phyloP scores from a whole-genome alignment of 2,888 invertebrate species.

The Lysandra bellargus region DNA sequence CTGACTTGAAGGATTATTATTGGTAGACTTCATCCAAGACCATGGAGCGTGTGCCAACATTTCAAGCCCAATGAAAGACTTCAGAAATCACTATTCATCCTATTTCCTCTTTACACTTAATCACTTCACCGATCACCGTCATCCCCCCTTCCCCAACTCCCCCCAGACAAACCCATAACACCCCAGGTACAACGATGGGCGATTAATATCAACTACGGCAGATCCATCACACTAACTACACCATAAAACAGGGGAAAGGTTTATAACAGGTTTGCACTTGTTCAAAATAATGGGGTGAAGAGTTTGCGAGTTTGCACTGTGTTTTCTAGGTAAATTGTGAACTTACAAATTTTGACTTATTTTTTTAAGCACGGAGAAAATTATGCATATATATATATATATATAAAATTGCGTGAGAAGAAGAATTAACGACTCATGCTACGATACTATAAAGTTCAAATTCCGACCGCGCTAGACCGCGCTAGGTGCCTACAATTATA shows the following conservation, averaged over 20 bases:
- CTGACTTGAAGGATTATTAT: no score
- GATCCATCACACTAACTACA: conserved; percentile 36
- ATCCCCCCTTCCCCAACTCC: not conserved
- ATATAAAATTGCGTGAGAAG: no score
- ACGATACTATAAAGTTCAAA: no score
- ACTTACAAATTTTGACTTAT: not conserved
- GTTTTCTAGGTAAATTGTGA: not conserved
- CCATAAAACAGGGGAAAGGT: conserved; percentile 43
- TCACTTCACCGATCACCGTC: conserved; percentile 7
- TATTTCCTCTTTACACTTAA: not conserved
- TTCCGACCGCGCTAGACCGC: no score
- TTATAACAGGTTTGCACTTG: conserved; percentile 34
- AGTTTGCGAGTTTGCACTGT: conserved; percentile 27
- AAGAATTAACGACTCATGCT: no score
- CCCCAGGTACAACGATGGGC: conserved; percentile 33
- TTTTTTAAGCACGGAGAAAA: no score
- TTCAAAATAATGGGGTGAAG: conserved; percentile 25
- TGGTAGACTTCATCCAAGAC: no score
- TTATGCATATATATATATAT: no score
- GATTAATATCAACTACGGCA: conserved; percentile 39
- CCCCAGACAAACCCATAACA: not conserved
- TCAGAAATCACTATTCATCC: not conserved
- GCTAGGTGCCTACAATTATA: no score
- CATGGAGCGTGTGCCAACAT: not conserved
- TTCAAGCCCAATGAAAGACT: not conserved